Conservation (phyloP, 2,888 invertebrate species). For the Agonopterix alstromeriana region DNA sequence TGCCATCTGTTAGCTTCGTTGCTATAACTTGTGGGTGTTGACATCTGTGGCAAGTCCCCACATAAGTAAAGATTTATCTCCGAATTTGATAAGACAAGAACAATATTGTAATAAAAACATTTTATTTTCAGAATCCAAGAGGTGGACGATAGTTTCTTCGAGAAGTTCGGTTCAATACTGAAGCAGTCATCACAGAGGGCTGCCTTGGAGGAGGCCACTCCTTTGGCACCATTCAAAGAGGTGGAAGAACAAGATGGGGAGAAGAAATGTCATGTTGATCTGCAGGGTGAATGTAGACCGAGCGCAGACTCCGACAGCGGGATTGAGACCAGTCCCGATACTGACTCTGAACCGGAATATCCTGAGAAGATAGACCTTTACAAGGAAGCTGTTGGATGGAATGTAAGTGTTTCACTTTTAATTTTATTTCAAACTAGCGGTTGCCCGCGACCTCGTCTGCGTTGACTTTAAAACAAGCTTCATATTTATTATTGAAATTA, state of each 20-base stretch:
- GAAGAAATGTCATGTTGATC: conserved; percentile 27
- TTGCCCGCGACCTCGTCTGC: too few species aligned
- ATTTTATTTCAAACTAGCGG: too few species aligned
- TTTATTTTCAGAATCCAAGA: conserved; percentile 82
- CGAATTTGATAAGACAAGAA: too few species aligned
- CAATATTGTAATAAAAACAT: background rate
- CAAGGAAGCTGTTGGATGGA: conserved; percentile 81
- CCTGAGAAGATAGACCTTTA: conserved; percentile 79
- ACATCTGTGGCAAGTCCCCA: too few species aligned
- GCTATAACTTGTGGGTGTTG: too few species aligned
- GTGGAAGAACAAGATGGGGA: conserved; percentile 61
- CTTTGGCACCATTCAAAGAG: conserved; percentile 70
- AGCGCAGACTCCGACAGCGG: conserved; percentile 68
- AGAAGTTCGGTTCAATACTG: conserved; percentile 86
- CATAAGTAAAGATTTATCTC: too few species aligned
- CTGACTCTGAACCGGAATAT: conserved; percentile 82
- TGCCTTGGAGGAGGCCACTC: conserved; percentile 73
- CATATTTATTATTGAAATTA: too few species aligned
- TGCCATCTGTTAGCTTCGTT: too few species aligned
- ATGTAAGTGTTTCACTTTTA: conserved; percentile 77
- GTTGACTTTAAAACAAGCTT: too few species aligned
- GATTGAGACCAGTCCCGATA: conserved; percentile 76
- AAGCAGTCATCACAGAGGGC: conserved; percentile 79
- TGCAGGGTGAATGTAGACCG: conserved; percentile 50
- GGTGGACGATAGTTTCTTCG: conserved; percentile 89